Evolutionary conservation across 2,888 invertebrate species (phyloP).

Genomic region (Drosophila fungiperda): DNA sequence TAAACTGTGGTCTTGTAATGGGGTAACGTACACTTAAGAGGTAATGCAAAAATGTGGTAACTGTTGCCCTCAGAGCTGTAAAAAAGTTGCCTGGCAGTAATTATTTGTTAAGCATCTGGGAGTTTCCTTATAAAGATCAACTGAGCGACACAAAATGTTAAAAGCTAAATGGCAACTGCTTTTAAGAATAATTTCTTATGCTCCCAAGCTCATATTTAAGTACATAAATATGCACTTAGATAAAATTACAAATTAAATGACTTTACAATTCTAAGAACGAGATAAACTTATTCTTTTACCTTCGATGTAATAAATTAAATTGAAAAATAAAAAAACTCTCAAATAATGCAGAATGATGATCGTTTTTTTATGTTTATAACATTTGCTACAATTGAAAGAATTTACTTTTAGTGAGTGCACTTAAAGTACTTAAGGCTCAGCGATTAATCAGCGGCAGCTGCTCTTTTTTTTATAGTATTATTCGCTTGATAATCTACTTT

Average conservation of each 20-base stretch:
- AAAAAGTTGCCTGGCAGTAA: not conserved
- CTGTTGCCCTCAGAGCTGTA: not conserved
- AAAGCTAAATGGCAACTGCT: constrained; percentile 5
- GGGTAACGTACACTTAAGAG: not conserved
- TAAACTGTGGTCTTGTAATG: not conserved
- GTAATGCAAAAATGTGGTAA: not conserved
- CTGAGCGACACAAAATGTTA: not conserved
- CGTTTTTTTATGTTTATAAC: not conserved
- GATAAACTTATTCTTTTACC: not conserved
- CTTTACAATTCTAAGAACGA: not conserved
- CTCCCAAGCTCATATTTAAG: not conserved
- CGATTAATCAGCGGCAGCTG: not conserved
- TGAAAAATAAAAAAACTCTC: no score
- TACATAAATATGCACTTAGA: not conserved
- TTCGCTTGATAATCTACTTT: not conserved
- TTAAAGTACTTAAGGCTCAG: not conserved
- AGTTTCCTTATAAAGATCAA: not conserved
- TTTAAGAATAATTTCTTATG: not conserved
- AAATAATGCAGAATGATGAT: not conserved
- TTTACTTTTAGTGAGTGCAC: not conserved
- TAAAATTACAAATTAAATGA: not conserved
- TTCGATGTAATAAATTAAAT: not conserved
- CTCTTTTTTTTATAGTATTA: not conserved
- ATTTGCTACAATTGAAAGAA: not conserved
- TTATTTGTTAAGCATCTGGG: not conserved